These are phyloP conservation scores for Boulengerochromis microlepis DNA, from an alignment of 2,113 vertebrate species.

Conservation along the genomic window DNA sequence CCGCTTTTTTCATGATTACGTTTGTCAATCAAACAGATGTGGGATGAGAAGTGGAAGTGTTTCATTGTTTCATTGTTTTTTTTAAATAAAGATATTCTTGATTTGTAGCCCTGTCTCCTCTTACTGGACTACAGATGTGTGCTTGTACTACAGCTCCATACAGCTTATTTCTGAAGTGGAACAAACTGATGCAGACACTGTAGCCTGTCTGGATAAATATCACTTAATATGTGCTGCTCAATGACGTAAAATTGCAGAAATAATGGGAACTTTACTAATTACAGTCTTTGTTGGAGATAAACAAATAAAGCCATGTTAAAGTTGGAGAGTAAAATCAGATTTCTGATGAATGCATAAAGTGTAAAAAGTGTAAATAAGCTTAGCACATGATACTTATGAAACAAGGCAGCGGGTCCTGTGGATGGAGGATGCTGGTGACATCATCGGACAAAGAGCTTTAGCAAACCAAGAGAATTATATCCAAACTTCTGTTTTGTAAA, in stretches of 20 bases:
- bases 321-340: neutral
- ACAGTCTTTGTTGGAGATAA: neutral
- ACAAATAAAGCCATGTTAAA: neutral
- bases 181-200: neutral
- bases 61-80: constrained; percentile 63
- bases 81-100: constrained; percentile 66
- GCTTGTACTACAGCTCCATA: neutral
- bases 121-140: neutral
- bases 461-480: neutral
- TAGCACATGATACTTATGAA: neutral
- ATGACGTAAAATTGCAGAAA: neutral
- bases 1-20: constrained; percentile 73
- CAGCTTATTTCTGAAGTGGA: neutral
- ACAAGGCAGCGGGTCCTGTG: neutral
- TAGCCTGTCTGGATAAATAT: neutral
- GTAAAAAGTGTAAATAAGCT: neutral
- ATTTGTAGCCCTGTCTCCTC: constrained; percentile 45
- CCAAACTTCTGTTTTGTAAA: neutral
- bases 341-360: neutral
- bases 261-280: neutral
- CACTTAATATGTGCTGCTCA: neutral
- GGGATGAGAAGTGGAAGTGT: constrained; percentile 65
- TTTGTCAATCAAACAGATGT: constrained; percentile 66
- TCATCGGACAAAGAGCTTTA: neutral
- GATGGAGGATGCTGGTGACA: neutral